phyloP scores from a whole-genome alignment of 2,113 vertebrate species.

The Panthera tigris region DNA sequence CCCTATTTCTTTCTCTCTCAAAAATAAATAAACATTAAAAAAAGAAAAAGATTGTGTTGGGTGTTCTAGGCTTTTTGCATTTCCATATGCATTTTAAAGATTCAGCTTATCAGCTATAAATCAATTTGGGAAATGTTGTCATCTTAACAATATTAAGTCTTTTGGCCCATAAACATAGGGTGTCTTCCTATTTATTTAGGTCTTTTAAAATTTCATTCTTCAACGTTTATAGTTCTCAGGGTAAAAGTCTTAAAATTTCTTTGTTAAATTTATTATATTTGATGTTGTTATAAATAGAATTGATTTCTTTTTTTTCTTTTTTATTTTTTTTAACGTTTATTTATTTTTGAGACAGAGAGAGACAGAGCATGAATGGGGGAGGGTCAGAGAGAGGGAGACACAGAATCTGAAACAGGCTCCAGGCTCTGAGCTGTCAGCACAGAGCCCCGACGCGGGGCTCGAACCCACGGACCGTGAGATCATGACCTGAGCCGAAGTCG shows the following conservation, averaged over 20 bases:
- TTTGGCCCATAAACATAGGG: background rate
- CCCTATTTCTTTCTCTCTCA: too few relatives aligned
- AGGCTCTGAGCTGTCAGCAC: too few relatives aligned
- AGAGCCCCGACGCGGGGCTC: fast-evolving
- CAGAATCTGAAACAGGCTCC: too few relatives aligned
- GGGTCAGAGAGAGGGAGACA: too few relatives aligned
- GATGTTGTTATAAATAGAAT: background rate
- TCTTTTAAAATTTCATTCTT: background rate
- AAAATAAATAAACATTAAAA: too few relatives aligned
- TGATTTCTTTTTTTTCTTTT: background rate
- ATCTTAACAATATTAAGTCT: background rate
- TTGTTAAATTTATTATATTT: background rate
- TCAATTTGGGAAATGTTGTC: background rate
- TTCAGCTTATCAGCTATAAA: background rate
- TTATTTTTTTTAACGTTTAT: too few relatives aligned
- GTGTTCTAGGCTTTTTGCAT: background rate
- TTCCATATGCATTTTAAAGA: background rate
- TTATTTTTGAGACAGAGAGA: too few relatives aligned
- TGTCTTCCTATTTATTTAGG: background rate
- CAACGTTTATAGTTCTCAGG: background rate
- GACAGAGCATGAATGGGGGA: too few relatives aligned
- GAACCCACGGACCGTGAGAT: too few relatives aligned
- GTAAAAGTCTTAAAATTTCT: background rate
- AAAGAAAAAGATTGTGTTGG: background rate
- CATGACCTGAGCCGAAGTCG: too few relatives aligned